phyloP scores from a whole-genome alignment of 2,113 vertebrate genomes.

The Tenrec ecaudatus region DNA sequence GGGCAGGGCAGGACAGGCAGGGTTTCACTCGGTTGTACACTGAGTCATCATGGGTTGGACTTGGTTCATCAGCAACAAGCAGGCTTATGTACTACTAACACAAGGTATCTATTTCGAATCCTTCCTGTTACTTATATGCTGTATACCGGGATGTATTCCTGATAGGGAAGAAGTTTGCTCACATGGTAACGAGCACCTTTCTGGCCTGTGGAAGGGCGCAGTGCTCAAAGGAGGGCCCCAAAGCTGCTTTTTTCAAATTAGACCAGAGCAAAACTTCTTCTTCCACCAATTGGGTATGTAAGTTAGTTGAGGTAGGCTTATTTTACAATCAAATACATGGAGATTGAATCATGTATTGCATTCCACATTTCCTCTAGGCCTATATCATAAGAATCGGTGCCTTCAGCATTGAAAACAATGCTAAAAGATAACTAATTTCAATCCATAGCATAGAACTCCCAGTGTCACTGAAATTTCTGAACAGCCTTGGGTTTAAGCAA shows the following conservation, averaged over 20 bases:
- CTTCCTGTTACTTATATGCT: not conserved
- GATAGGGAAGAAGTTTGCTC: not conserved
- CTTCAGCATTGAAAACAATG: too few relatives aligned
- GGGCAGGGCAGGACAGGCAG: not conserved
- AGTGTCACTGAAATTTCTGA: too few relatives aligned
- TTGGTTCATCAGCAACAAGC: not conserved
- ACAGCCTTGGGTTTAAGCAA: too few relatives aligned
- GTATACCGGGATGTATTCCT: not conserved
- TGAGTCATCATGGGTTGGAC: not conserved
- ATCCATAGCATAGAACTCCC: too few relatives aligned
- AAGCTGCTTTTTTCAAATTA: not conserved
- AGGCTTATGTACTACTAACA: not conserved
- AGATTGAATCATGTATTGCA: not conserved
- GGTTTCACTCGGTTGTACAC: not conserved
- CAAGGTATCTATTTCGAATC: not conserved
- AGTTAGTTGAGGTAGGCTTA: not conserved
- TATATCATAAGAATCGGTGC: not conserved
- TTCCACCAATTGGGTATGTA: not conserved
- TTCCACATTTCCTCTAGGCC: not conserved
- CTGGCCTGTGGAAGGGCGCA: too few relatives aligned
- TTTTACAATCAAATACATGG: not conserved
- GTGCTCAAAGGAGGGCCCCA: too few relatives aligned
- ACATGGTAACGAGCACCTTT: too few relatives aligned
- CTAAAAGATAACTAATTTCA: too few relatives aligned
- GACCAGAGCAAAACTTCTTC: not conserved